Base-by-base conservation (phyloP, 2,888 invertebrate genomes). In the Drosophila kokeensis region DNA sequence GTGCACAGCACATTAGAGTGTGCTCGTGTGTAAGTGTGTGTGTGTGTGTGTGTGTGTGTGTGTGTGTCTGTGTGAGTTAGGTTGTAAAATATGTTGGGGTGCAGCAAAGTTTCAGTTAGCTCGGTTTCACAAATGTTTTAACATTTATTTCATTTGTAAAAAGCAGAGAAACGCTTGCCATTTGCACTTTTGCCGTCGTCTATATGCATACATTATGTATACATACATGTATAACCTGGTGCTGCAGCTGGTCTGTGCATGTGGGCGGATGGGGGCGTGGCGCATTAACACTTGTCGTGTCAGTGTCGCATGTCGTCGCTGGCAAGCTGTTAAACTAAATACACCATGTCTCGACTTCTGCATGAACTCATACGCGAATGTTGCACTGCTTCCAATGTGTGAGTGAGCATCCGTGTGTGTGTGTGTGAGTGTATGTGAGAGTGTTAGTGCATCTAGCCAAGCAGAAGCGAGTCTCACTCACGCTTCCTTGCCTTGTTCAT, bases 261-360 rank as follows among this genome's bases (percentile, higher is more conserved):
- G 57, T 8, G 52, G 67, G 72, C 58, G 48, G 49, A 34, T 13
- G 2, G 27, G 75, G 76, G 86, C 83, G 85, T 87, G 87, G 82
- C 74, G 70, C 71, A 83, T 89, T 86, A 87, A 87, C 88, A 87
- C 87, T 87, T 87, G 87, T 89, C 87, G 86, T 89, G 86, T 86
- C 87, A 89, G 85, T 86, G 89, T 85, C 89, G 86, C 84, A 88
- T 84, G 88, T 82, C 76, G 80, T 78, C 81, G 85, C 79, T 76
- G 62, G 83, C 76, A 77, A 89, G 80, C 89, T 83, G 85, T 87
- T 89, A 87, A 89, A 85, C 82, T 85, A 85, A 89, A 85, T 87
- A 88, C 87, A 86, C 81, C 66, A 77, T 89, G 85, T 89, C 85
- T 89, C 84, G 69, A 64, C 76, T 77, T 82, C 73, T 73, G 89